phyloP scores from a whole-genome alignment of 1,140 invertebrate species.

The Bombus terrestris region DNA sequence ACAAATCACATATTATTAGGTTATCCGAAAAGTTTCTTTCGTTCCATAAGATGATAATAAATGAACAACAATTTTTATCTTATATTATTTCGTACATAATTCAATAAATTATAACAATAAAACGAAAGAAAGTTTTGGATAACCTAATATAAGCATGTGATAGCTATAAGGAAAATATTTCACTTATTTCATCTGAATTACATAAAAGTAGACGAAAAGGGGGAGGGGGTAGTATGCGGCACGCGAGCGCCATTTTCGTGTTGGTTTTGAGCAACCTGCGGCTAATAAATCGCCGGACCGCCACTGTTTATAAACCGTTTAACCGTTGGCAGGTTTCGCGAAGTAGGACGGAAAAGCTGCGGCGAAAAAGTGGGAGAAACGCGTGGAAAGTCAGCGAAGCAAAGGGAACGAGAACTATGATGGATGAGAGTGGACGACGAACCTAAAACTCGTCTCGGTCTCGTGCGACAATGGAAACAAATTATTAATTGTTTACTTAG shows the following conservation, averaged over 20 bases:
- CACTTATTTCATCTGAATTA: too few species aligned
- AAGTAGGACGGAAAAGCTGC: constrained; percentile 51
- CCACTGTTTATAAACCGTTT: constrained; percentile 76
- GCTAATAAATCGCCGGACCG: constrained; percentile 69
- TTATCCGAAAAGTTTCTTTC: too few species aligned
- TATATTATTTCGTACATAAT: too few species aligned
- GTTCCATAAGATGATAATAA: too few species aligned
- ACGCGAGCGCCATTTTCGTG: background rate
- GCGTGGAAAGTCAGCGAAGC: constrained; percentile 59
- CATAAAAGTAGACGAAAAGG: background rate
- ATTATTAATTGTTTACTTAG: constrained; percentile 57
- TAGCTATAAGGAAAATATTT: background rate
- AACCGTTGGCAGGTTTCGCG: constrained; percentile 73
- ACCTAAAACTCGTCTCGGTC: constrained; percentile 50
- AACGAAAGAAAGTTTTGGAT: too few species aligned
- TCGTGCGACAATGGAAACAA: constrained; percentile 44
- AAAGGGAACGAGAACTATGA: constrained; percentile 73
- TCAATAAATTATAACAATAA: too few species aligned
- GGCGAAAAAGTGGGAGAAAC: constrained; percentile 50
- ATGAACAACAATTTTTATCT: too few species aligned
- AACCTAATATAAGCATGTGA: too few species aligned
- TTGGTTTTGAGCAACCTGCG: constrained; percentile 29
- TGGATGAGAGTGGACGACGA: constrained; percentile 75
- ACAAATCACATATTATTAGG: too few species aligned
- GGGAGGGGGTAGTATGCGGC: too few species aligned